A percentile compares a stretch with the other conserved stretches of the same genome.
Evolutionary conservation across 2,888 invertebrate genomes (phyloP).

Genomic region (Ectropis crepuscularia): DNA sequence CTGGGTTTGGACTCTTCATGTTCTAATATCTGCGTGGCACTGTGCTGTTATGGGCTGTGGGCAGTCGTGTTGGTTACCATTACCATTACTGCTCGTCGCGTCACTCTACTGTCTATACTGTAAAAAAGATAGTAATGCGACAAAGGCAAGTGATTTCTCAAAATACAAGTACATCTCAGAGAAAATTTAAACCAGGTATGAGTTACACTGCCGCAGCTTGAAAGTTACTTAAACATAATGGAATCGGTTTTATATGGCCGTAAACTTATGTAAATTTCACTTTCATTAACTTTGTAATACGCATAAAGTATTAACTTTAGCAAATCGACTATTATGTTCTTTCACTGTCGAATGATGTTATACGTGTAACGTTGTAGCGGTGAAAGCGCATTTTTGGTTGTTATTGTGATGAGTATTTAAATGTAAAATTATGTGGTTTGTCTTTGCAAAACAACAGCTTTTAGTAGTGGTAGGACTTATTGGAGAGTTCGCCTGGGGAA

Average conservation of each 20-base stretch:
- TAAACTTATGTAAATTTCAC: conserved; percentile 23
- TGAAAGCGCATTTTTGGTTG: conserved; percentile 22
- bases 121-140: no score
- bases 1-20: no score
- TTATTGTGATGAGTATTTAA: conserved; percentile 21
- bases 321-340: conserved; percentile 24
- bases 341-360: conserved; percentile 22
- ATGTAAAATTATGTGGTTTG: conserved; percentile 15
- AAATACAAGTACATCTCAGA: no score
- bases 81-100: no score
- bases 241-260: conserved; percentile 16
- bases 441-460: neutral
- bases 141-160: no score
- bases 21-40: no score
- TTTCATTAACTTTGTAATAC: conserved; percentile 20
- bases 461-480: no score
- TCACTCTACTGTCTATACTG: no score
- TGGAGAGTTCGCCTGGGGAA: no score
- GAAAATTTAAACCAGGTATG: no score
- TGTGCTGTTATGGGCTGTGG: no score
- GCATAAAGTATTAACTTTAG: conserved; percentile 22
- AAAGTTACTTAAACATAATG: conserved; percentile 11
- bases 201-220: neutral
- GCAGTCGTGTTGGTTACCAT: no score
- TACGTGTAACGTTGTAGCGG: conserved; percentile 19